These are phyloP conservation scores for Ictidomys tridecemlineatus DNA, from an alignment of 2,113 vertebrate species.

Conservation along the genomic window DNA sequence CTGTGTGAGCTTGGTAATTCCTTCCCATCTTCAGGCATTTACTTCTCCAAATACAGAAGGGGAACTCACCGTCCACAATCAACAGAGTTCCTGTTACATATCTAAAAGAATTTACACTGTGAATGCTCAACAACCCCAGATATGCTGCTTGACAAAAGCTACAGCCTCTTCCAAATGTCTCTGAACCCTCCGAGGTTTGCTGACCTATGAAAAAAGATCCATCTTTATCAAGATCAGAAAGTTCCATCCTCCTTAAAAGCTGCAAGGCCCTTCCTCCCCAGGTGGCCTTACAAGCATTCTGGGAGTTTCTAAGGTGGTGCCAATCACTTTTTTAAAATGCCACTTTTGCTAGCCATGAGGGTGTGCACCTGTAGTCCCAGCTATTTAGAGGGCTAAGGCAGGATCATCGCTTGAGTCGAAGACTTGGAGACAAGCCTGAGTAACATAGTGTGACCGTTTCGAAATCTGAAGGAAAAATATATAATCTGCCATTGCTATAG, in stretches of 20 bases:
- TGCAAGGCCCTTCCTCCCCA: neutral
- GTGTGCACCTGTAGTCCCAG: neutral
- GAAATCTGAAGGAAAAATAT: neutral
- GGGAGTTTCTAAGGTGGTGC: neutral
- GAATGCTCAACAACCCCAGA: neutral
- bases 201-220: neutral
- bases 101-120: neutral
- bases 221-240: slow-evolving; percentile 1
- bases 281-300: neutral
- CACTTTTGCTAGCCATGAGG: neutral
- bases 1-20: neutral
- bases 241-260: neutral
- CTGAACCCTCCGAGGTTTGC: neutral
- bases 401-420: neutral
- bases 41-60: neutral
- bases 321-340: neutral
- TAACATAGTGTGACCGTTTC: neutral
- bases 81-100: neutral
- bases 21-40: neutral
- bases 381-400: neutral
- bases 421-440: neutral
- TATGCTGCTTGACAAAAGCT: neutral
- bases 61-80: neutral
- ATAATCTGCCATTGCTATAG: neutral
- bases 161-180: neutral